Evolutionary conservation across 2,888 invertebrate genomes (phyloP), one percentile per base, ranked within the genome.

Genomic region (Tetropium fuscum): DNA sequence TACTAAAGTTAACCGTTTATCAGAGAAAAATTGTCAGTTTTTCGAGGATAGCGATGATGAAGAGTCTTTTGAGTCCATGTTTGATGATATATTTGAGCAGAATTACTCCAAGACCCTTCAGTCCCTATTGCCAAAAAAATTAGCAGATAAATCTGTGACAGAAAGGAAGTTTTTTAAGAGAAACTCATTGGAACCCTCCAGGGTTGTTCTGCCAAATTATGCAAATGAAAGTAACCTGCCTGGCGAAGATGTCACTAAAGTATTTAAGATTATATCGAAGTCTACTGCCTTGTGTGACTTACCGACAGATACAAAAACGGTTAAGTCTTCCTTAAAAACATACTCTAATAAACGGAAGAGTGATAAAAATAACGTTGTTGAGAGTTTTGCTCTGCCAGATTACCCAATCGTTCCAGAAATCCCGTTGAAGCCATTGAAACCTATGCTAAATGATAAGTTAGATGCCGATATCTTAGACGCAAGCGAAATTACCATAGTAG

Each of bases 311-410:
- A 38, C 67, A 20, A 68, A 70, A 53, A 32, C 57, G 18, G 10
- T 44, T 45, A 64, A 66, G 25, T 58, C 63, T 10, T 36, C 57
- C 3, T 53, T 78, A 16, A 77, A 75, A 68, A 78, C 78, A 0
- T 78, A 78, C 44, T 63, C 63, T 3, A 78, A 78, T 58, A 73
- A 71, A 60, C 58, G 72, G 30, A 78, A 73, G 61, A 63, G 41
- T 22, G 22, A 41, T n/a, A 71, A 69, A 60, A 49, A 41, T 15
- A 53, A 56, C 19, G 49, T 70, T 1, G 63, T 74, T 30, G 78
- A 79, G 68, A 77, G 74, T 66, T 77, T 78, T 59, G 76, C 69
- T 32, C 64, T 78, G 45, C n/a, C n/a, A n/a, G n/a, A n/a, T n/a
- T n/a, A n/a, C n/a, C 77, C 78, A 6, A 78, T 78, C 66, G 69